Evolutionary conservation across 2,888 invertebrate species (phyloP), one percentile per base, ranked within the genome.

Genomic region (Dryobotodes eremita): DNA sequence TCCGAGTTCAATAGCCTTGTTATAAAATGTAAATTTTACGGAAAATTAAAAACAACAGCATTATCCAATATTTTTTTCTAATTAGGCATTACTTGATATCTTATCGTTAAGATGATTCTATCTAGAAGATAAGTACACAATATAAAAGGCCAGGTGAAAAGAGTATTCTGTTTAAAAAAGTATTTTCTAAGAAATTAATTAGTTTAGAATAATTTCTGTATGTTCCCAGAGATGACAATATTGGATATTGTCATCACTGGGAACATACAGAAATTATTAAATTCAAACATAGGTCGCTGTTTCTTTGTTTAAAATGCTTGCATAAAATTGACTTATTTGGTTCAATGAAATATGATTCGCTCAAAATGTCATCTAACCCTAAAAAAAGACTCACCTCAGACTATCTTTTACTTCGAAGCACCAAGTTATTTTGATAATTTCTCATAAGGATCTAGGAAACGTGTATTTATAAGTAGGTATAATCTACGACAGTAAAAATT

Each of bases 1-100:
- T 64, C 10, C 2, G 31, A 50, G 46, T 53, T 50, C 64, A 64
- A 80, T 74, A 15, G 20, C 55, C 50, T 73, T 48, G 50, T 68
- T n/a, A 59, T 11, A 4, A 26, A 13, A 48, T 26, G 8, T 17
- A 26, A 31, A 26, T 11, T 50, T n/a, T 69, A 7, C 15, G 13
- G 42, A 50, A 77, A 48, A 55, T 62, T 53, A 31, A 23, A 78
- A 15, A 46, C 20, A 61, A 26, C 23, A 26, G 23, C 10, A 23
- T 10, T 53, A 1, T 10, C 23, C 17, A 36, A 36, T n/a, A 6
- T 5, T 3, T 17, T n/a, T 36, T 55, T 4, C 0, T 1, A 3
- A 23, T 23, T 23, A 23, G 17, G 0, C 17, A 20, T 26, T n/a
- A 46, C 17, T 11, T 11, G 6, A 26, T 26, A 7, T 6, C 2